Conservation (phyloP, 2,113 vertebrate genomes). For the Heterotilapia buettikoferi region DNA sequence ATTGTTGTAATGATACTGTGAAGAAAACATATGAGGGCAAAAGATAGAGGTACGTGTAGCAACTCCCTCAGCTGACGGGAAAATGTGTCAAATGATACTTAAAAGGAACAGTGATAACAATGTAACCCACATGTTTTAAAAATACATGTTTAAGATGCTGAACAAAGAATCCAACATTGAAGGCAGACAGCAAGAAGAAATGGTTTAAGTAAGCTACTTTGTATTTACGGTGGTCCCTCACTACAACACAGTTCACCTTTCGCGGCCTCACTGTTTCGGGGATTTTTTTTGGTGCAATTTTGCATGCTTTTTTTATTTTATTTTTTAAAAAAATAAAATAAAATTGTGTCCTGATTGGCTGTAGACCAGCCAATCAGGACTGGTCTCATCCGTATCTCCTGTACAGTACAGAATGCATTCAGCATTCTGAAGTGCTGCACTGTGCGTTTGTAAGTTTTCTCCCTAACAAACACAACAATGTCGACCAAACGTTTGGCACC, state of each 20-base stretch:
- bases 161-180: background rate
- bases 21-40: background rate
- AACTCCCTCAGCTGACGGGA: background rate
- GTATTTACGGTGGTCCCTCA: background rate
- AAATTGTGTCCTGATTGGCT: rapidly evolving
- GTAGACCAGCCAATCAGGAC: background rate
- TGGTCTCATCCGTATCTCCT: rapidly evolving
- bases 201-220: background rate
- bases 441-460: background rate
- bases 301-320: background rate
- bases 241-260: background rate
- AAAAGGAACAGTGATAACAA: background rate
- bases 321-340: rapidly evolving
- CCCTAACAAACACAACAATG: background rate
- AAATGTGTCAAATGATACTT: background rate
- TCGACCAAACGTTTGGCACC: background rate
- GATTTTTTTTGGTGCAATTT: background rate
- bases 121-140: background rate
- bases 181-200: background rate
- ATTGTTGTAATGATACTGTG: background rate
- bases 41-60: background rate
- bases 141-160: background rate
- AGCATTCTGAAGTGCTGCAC: background rate
- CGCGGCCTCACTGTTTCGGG: rapidly evolving
- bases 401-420: background rate